Evolutionary conservation across 92 coral and sea anemone species (phyloP), one percentile per base, ranked within the genome.

Genomic region (Palythoa grandis): DNA sequence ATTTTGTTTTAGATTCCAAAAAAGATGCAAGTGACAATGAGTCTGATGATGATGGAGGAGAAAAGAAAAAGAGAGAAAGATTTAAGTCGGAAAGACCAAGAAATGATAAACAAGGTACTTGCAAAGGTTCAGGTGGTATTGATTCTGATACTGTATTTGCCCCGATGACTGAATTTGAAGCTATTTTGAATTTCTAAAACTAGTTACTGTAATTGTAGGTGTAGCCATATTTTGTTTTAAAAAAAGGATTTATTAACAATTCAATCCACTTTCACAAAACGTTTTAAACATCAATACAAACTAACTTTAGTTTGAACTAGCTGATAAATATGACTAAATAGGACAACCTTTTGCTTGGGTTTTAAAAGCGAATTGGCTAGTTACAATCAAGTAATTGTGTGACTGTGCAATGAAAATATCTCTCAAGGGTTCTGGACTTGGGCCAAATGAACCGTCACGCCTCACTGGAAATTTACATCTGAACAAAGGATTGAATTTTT

Each of bases 81-180:
- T 80, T 80, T 52, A 80, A 80, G 53, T 65, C 85, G 3, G 85
- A 80, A 80, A 66, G 85, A 11, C 85, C 85, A 8, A 80, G 85
- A 57, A 54, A 17, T 61, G 84, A 79, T 47, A 79, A 66, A 23
- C 73, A 37, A 50, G 74, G 85, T 66, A 80, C 22, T 53, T 63
- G n/a, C 11, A 0, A 63, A 63, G 20, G 22, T 63, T 22, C 19
- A 29, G 20, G 22, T 10, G 69, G 20, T 5, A 5, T 0, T n/a
- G 25, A 19, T 29, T 0, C 35, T 29, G 35, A 29, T 29, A 29
- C 63, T 57, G 63, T 57, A 19, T 57, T 15, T 13, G 11, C 11
- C 6, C 54, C 11, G 54, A 5, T 29, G 35, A 29, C 35, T 29
- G 35, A 29, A 29, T 29, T 29, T 29, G 35, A 29, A 0, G 1